Base-by-base conservation (phyloP, 2,888 invertebrate genomes). In the Embidobia sp. region DNA sequence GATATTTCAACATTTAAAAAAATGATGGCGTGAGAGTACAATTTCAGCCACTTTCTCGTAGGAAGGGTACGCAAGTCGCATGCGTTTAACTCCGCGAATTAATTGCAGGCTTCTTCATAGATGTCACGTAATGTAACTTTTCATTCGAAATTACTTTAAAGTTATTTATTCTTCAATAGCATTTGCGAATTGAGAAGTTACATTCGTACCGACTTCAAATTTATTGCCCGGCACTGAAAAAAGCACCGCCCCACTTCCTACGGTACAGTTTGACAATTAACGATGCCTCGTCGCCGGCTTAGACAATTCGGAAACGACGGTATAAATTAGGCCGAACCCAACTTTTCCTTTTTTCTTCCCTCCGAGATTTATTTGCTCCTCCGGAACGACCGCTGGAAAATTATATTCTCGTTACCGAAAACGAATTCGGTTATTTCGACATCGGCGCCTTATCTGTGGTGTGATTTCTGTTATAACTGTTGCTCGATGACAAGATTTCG, bases 381-480 rank as follows among this genome's bases (percentile, higher is more conserved):
- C n/a, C n/a, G n/a, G n/a, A n/a, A n/a, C n/a, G n/a, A n/a, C n/a
- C n/a, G n/a, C n/a, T 22, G 10, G 13, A 13, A 31, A 35, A 61
- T 26, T 19, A 13, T 26, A 29, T 18, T 37, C 29, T 64, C 15
- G 40, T 42, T 29, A 13, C 11, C n/a, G 44, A 55, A 66, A 55
- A 55, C 13, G 6, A 51, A 22, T 51, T 53, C 11, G 22, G 1
- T 22, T 35, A 33, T 73, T 55, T 63, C 63, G 11, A 73, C 72
- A 73, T 55, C 33, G 57, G 10, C 10, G n/a, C 33, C 40, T 72
- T 73, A 73, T 73, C 63, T 55, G 10, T 11, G 27, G 29, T 70
- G 48, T 73, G 64, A 73, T 73, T 73, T 73, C 18, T 61, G 69
- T 57, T 67, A 37, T 48, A 46, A 35, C 29, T 57, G 31, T 66